A percentile compares a stretch with the other conserved stretches of the same genome.
Evolutionary conservation across 2,113 vertebrate genomes (phyloP).

Genomic region (Plotosus lineatus): DNA sequence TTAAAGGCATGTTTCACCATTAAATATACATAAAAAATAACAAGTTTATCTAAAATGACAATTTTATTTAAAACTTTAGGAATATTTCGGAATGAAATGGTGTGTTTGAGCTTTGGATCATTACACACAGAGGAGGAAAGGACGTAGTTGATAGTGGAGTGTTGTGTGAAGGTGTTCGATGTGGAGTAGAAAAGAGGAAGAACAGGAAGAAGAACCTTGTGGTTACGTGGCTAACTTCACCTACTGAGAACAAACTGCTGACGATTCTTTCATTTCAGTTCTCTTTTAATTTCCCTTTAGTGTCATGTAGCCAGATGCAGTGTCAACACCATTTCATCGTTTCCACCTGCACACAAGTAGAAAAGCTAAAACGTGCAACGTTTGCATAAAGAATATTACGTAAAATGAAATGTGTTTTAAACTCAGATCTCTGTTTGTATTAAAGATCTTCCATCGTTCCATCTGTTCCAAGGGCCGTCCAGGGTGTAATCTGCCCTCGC

Average conservation of each 20-base stretch:
- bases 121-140: neutral
- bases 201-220: neutral
- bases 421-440: no score
- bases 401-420: no score
- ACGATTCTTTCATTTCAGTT: neutral
- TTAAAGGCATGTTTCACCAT: neutral
- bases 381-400: no score
- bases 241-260: neutral
- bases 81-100: neutral
- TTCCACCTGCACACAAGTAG: neutral
- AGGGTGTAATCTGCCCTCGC: no score
- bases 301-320: neutral
- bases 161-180: neutral
- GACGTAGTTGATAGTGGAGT: neutral
- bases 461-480: no score
- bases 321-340: neutral
- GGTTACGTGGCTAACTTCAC: neutral
- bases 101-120: neutral
- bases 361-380: no score
- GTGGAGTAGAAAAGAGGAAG: slow-evolving; percentile 36
- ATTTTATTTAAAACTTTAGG: no score
- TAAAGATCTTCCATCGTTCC: no score
- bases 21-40: neutral
- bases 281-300: neutral
- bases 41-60: neutral